These are phyloP conservation scores for Sisyra nigra DNA, from an alignment of 2,888 invertebrate species.

Conservation along the genomic window DNA sequence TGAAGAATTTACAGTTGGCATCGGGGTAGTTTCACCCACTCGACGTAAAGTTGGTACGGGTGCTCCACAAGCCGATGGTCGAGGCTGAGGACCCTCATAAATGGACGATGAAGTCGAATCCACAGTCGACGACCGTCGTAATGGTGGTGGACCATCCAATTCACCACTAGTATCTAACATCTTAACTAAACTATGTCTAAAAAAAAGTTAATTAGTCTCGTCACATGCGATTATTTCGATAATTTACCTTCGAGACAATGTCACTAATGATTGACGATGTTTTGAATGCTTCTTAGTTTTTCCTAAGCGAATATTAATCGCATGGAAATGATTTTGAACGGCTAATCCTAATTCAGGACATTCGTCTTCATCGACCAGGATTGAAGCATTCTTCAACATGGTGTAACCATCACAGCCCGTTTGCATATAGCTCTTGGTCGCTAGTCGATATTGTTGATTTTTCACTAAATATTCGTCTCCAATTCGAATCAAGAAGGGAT, in stretches of 20 bases:
- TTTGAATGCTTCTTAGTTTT: constrained; percentile 54
- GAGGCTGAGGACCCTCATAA: not conserved
- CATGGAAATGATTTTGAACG: constrained; percentile 79
- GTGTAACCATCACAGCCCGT: constrained; percentile 75
- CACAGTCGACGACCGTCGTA: constrained; percentile 34
- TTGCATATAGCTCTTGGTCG: constrained; percentile 67
- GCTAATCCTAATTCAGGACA: constrained; percentile 72
- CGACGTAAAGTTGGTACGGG: constrained; percentile 9
- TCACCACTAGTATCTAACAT: constrained; percentile 45
- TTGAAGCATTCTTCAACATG: constrained; percentile 54
- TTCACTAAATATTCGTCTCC: constrained; percentile 67
- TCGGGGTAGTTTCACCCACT: not conserved
- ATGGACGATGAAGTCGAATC: constrained; percentile 14
- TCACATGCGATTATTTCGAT: not conserved
- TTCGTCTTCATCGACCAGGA: constrained; percentile 68
- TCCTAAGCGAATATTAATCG: constrained; percentile 64
- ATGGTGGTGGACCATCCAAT: constrained; percentile 57
- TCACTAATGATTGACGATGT: constrained; percentile 73
- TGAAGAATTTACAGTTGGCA: not conserved
- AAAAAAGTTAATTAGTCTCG: constrained; percentile 7
- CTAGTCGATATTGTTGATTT: constrained; percentile 57
- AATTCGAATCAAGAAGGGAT: constrained; percentile 57
- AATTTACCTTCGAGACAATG: constrained; percentile 52
- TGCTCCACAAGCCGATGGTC: constrained; percentile 9
- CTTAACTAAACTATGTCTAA: constrained; percentile 61